Conservation (phyloP, 2,888 invertebrate species). For the Octonoba sinensis region DNA sequence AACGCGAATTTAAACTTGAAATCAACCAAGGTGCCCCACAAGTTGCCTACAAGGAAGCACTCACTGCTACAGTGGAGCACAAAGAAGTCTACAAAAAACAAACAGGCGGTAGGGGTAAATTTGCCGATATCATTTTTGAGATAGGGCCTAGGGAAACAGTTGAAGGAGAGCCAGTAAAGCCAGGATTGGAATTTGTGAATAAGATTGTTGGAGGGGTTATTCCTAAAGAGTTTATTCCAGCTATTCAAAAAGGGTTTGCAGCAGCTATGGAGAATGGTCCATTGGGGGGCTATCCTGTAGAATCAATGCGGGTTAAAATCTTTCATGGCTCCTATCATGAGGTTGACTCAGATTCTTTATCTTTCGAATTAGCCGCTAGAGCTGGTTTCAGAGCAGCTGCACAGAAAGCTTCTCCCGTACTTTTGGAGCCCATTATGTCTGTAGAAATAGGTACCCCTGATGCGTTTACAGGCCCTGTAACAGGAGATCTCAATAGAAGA, state of each 20-base stretch:
- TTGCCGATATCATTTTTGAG: too few relatives aligned
- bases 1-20: slow-evolving; percentile 89
- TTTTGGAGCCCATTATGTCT: slow-evolving; percentile 89
- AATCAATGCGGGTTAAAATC: slow-evolving; percentile 78
- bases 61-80: slow-evolving; percentile 73
- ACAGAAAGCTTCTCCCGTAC: slow-evolving; percentile 68
- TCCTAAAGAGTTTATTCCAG: slow-evolving; percentile 77
- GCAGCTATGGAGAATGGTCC: slow-evolving; percentile 84
- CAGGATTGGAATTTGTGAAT: slow-evolving; percentile 75
- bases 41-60: slow-evolving; percentile 90
- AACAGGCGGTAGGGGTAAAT: slow-evolving; percentile 59
- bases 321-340: slow-evolving; percentile 61
- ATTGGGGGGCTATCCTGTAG: slow-evolving; percentile 84
- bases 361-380: slow-evolving; percentile 75
- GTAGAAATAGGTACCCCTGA: slow-evolving; percentile 83
- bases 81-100: slow-evolving; percentile 28
- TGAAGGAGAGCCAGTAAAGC: too few relatives aligned
- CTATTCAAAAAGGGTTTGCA: slow-evolving; percentile 80
- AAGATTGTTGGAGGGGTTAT: slow-evolving; percentile 77
- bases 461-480: slow-evolving; percentile 76
- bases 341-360: slow-evolving; percentile 62
- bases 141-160: too few relatives aligned
- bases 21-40: too few relatives aligned
- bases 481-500: slow-evolving; percentile 82
- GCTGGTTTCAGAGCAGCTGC: slow-evolving; percentile 84